Percentiles rank a stretch among this genome's conserved stretches.
Evolutionary conservation across 2,797 vertebrate genomes (phyloP).

Genomic region (Microtus agrestis): DNA sequence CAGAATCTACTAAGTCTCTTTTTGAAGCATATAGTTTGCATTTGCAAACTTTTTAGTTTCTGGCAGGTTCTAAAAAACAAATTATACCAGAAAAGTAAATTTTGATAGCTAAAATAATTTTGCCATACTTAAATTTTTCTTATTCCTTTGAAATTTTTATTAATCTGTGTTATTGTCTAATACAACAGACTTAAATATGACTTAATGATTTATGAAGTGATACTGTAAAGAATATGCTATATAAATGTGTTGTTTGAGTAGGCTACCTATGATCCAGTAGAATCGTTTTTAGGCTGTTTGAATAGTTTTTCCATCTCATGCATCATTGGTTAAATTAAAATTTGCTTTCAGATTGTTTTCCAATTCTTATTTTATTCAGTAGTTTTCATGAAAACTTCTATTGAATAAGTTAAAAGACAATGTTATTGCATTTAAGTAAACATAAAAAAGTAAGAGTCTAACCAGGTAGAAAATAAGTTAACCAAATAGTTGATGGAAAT

Average conservation of each 20-base stretch:
- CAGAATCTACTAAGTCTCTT: background rate
- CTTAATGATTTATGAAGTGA: slow-evolving; percentile 28
- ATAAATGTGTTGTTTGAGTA: slow-evolving; percentile 45
- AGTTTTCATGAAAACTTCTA: slow-evolving; percentile 55
- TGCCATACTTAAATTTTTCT: slow-evolving; percentile 21
- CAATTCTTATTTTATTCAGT: slow-evolving; percentile 37
- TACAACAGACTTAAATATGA: background rate
- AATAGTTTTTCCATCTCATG: background rate
- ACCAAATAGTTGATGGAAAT: slow-evolving; percentile 46
- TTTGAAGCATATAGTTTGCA: slow-evolving; percentile 13
- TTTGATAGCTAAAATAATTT: slow-evolving; percentile 28
- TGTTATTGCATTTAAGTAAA: slow-evolving; percentile 16
- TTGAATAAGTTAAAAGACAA: slow-evolving; percentile 61
- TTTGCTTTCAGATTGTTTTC: slow-evolving; percentile 54
- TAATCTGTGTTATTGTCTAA: background rate
- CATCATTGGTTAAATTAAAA: slow-evolving; percentile 65
- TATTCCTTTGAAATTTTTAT: slow-evolving; percentile 6
- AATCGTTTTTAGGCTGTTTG: slow-evolving; percentile 54
- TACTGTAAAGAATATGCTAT: slow-evolving; percentile 7
- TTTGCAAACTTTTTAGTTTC: slow-evolving; percentile 3
- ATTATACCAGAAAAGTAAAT: slow-evolving; percentile 47
- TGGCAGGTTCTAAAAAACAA: slow-evolving; percentile 2
- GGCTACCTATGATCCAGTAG: background rate
- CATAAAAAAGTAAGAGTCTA: slow-evolving; percentile 21
- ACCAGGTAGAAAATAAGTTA: slow-evolving; percentile 23